A percentile compares a stretch with the other conserved stretches of the same genome.
phyloP scores from a whole-genome alignment of 2,113 vertebrate genomes.

The Cichladusa arquata region DNA sequence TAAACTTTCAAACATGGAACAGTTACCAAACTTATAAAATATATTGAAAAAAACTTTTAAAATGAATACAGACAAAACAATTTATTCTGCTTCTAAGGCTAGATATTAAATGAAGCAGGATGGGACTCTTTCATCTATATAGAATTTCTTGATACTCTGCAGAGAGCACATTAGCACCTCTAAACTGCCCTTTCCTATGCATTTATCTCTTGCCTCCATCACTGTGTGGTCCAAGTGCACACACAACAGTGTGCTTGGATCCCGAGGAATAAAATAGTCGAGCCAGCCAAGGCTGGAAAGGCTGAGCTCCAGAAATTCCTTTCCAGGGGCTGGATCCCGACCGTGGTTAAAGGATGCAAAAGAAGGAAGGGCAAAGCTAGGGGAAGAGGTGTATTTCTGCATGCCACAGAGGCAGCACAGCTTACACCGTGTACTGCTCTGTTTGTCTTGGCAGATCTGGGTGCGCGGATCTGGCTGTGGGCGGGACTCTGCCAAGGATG shows the following conservation, averaged over 20 bases:
- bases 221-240: neutral
- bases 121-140: neutral
- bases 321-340: neutral
- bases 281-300: neutral
- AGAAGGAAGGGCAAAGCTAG: neutral
- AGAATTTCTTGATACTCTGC: neutral
- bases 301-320: neutral
- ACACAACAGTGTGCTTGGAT: neutral
- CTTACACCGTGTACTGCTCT: conserved; percentile 67
- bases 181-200: neutral
- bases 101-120: neutral
- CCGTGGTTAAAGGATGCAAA: neutral
- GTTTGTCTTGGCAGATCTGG: conserved; percentile 72
- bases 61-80: neutral
- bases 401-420: conserved; percentile 58
- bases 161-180: neutral
- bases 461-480: conserved; percentile 65
- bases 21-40: neutral
- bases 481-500: conserved; percentile 66
- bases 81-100: neutral
- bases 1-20: neutral
- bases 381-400: conserved; percentile 52
- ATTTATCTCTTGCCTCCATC: neutral
- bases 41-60: neutral
- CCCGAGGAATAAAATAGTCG: neutral